phyloP scores from a whole-genome alignment of 2,888 invertebrate genomes.

The Odontothrips loti region DNA sequence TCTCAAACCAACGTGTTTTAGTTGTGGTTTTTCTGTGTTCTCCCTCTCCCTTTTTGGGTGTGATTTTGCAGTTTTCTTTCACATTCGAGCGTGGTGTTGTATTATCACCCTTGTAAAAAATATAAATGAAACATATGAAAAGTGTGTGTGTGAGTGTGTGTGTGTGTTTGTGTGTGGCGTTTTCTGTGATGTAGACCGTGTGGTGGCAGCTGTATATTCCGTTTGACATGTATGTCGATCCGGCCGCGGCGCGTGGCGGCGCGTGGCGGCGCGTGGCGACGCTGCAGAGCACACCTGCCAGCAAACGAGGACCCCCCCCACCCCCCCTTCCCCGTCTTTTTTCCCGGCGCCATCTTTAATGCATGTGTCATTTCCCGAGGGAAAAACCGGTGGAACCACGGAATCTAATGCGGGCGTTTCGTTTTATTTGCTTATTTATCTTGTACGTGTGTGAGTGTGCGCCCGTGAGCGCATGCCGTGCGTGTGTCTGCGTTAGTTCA shows the following conservation, averaged over 20 bases:
- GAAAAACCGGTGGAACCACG: neutral
- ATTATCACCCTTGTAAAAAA: slow-evolving; percentile 22
- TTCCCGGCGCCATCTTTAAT: neutral
- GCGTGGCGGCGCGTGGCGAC: too few relatives aligned
- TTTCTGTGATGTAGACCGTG: neutral
- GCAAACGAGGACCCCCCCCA: neutral
- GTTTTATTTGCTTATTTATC: too few relatives aligned
- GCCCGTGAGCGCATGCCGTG: neutral
- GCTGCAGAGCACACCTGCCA: too few relatives aligned
- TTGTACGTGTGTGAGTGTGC: neutral
- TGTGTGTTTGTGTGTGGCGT: too few relatives aligned
- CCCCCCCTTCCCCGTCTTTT: neutral
- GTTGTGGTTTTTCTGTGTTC: slow-evolving; percentile 13
- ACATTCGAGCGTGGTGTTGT: slow-evolving; percentile 3
- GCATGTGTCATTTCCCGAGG: neutral
- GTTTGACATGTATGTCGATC: too few relatives aligned
- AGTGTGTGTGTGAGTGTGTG: neutral
- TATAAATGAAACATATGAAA: neutral
- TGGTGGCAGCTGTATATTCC: neutral
- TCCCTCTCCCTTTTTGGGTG: slow-evolving; percentile 18
- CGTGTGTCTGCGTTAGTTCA: neutral
- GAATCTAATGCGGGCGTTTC: neutral
- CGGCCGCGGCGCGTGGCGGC: too few relatives aligned
- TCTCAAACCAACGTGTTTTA: neutral
- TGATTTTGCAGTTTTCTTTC: slow-evolving; percentile 20